phyloP scores from a whole-genome alignment of 2,113 vertebrate genomes.

The Tachysurus vachellii region DNA sequence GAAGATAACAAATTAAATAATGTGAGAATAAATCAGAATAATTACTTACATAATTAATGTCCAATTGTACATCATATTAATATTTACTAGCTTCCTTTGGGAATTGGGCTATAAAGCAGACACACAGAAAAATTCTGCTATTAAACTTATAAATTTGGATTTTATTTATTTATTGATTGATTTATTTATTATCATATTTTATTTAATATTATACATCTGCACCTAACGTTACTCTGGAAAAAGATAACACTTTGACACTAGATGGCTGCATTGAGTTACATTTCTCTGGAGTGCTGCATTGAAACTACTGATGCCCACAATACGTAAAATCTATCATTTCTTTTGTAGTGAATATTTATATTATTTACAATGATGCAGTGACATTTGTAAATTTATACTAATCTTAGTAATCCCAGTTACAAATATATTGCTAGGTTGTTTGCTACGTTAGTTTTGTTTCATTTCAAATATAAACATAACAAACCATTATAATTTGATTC shows the following conservation, averaged over 20 bases:
- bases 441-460: not conserved
- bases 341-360: conserved; percentile 1
- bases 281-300: not conserved
- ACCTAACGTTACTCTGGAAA: not conserved
- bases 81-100: not conserved
- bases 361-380: not conserved
- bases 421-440: not conserved
- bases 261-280: conserved; percentile 74
- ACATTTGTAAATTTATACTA: not conserved
- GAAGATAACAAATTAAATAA: conserved; percentile 10
- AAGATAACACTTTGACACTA: conserved; percentile 52
- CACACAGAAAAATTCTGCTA: not conserved
- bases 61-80: not conserved
- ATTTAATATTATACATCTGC: not conserved
- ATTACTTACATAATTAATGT: not conserved
- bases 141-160: not conserved
- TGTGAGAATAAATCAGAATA: conserved; percentile 25
- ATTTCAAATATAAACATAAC: not conserved
- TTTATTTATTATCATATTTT: not conserved
- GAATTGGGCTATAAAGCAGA: not conserved
- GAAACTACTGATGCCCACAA: not conserved
- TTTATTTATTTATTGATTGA: not conserved
- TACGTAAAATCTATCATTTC: not conserved
- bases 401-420: not conserved
- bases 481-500: not conserved